phyloP scores from a whole-genome alignment of 2,113 vertebrate genomes.

The Eonycteris spelaea region DNA sequence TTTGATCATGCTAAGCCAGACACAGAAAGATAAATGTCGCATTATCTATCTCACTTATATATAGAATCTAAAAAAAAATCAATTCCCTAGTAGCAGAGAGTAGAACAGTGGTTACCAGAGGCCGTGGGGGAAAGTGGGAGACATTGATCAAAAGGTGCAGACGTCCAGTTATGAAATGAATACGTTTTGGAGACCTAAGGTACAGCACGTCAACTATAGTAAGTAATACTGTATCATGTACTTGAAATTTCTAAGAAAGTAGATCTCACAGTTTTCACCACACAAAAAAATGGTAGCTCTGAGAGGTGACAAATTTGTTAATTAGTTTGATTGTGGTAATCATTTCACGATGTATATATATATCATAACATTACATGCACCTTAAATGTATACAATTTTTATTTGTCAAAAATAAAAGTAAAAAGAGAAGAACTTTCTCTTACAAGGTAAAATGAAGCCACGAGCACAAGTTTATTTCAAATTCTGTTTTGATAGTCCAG shows the following conservation, averaged over 20 bases:
- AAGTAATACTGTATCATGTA: background rate
- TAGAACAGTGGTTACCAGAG: background rate
- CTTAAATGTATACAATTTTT: background rate
- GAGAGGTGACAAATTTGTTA: background rate
- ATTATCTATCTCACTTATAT: background rate
- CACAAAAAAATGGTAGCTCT: background rate
- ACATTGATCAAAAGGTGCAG: background rate
- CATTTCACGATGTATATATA: background rate
- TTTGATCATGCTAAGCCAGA: background rate
- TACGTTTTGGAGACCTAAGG: background rate
- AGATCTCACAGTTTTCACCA: background rate
- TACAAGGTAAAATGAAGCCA: background rate
- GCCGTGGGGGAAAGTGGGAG: background rate
- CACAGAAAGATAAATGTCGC: background rate
- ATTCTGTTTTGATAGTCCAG: background rate
- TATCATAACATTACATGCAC: background rate
- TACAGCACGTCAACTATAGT: background rate
- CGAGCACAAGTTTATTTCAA: background rate
- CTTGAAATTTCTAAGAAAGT: background rate
- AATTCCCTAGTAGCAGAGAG: background rate
- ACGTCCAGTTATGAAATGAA: background rate
- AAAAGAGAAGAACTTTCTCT: background rate
- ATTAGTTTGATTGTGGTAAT: background rate
- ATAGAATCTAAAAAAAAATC: background rate
- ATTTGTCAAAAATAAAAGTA: background rate